These are phyloP conservation scores for Noctuana brunneofusca DNA, from an alignment of 2,888 invertebrate species.

Conservation along the genomic window DNA sequence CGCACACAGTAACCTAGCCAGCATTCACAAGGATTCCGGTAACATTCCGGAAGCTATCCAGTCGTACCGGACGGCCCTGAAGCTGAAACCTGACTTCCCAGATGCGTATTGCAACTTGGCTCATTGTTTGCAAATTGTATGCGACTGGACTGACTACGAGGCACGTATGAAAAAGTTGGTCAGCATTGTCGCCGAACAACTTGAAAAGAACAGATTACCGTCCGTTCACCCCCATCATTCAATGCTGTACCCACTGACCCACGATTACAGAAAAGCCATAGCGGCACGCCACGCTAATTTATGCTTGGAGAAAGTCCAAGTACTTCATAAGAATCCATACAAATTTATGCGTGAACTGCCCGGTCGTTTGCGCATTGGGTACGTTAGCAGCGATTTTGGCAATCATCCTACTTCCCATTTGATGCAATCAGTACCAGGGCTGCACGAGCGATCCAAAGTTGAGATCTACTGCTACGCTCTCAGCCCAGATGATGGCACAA, in stretches of 20 bases:
- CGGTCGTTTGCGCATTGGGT: conserved; percentile 94
- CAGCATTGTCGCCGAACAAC: conserved; percentile 97
- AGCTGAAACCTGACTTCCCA: conserved; percentile 98
- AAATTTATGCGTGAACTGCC: conserved; percentile 88
- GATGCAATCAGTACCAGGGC: conserved; percentile 99
- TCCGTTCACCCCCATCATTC: conserved; percentile 99
- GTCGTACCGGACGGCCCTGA: conserved; percentile 97
- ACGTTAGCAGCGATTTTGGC: conserved; percentile 99
- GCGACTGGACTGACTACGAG: conserved; percentile 99
- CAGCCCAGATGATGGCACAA: conserved; percentile 98
- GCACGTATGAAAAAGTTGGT: conserved; percentile 97
- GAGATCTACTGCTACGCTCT: conserved; percentile 97
- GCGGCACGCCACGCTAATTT: conserved; percentile 98
- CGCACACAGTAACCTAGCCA: conserved; percentile 99
- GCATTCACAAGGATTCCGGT: conserved; percentile 99
- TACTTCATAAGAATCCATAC: conserved; percentile 95
- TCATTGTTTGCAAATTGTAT: conserved; percentile 99
- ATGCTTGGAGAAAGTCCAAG: conserved; percentile 98
- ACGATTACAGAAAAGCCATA: conserved; percentile 97
- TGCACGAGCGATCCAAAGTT: conserved; percentile 92
- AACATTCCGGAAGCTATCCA: conserved; percentile 99
- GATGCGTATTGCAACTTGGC: conserved; percentile 99
- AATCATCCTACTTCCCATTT: conserved; percentile 99
- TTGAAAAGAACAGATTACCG: conserved; percentile 97
- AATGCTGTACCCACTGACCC: conserved; percentile 98